phyloP scores from a whole-genome alignment of 1,140 invertebrate genomes.

The Aphelenchoides fujianensis region DNA sequence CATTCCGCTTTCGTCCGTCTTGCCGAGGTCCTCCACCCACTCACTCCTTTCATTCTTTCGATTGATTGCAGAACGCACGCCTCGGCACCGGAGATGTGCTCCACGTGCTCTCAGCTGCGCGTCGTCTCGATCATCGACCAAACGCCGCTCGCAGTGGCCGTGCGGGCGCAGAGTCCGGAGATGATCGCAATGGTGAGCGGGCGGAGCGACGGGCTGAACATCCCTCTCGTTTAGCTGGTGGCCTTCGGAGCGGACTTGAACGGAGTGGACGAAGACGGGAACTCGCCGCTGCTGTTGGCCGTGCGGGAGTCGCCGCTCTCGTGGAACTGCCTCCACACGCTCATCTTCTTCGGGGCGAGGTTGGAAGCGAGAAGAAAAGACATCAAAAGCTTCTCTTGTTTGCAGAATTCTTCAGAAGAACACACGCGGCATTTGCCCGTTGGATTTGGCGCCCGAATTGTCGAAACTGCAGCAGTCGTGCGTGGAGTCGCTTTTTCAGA shows the following conservation, averaged over 20 bases:
- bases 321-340: conserved; percentile 59
- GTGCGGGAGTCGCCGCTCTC: conserved; percentile 59
- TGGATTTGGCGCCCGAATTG: conserved; percentile 59
- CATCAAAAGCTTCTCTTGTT: neutral
- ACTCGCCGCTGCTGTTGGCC: conserved; percentile 60
- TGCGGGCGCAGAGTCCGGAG: conserved; percentile 52
- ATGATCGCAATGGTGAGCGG: conserved; percentile 59
- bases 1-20: conserved; percentile 58
- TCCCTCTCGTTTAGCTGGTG: no score
- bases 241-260: conserved; percentile 61
- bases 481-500: conserved; percentile 59
- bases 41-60: no score
- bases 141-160: conserved; percentile 58
- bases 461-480: conserved; percentile 58
- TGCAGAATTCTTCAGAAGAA: conserved; percentile 59
- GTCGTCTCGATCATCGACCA: conserved; percentile 61
- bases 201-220: no score
- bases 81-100: conserved; percentile 57
- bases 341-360: conserved; percentile 60
- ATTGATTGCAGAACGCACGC: conserved; percentile 44
- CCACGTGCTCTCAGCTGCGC: conserved; percentile 52
- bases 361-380: conserved; percentile 33
- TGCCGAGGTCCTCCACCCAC: no score
- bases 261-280: conserved; percentile 58
- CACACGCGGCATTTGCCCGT: conserved; percentile 58